These are phyloP conservation scores for Trichoplax adhaerens DNA, from an alignment of 37 sponge, comb jelly and placozoan genomes.

Conservation along the genomic window DNA sequence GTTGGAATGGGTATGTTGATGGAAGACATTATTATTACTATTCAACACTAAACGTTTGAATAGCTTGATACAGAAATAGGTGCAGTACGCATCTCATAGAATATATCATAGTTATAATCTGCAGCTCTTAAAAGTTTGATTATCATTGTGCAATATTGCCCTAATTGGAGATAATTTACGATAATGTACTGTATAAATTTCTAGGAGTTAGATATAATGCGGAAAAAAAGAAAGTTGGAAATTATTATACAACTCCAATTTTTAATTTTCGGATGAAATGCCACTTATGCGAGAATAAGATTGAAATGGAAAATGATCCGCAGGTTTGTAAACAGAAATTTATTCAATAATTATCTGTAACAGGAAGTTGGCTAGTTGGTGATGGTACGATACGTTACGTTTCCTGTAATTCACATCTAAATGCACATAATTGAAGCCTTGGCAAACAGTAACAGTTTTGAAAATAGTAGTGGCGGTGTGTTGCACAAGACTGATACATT, in stretches of 20 bases:
- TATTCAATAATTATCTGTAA: neutral
- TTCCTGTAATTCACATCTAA: too few relatives aligned
- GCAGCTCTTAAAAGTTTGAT: neutral
- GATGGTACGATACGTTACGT: too few relatives aligned
- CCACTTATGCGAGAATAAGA: constrained; percentile 87
- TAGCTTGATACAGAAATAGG: too few relatives aligned
- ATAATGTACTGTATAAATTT: neutral
- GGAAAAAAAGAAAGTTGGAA: constrained; percentile 77
- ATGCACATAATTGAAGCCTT: too few relatives aligned
- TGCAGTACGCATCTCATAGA: neutral
- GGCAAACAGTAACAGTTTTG: too few relatives aligned
- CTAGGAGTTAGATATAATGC: constrained; percentile 94
- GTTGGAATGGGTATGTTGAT: constrained; percentile 61
- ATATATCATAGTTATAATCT: neutral
- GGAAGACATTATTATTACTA: neutral
- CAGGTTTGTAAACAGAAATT: constrained; percentile 16
- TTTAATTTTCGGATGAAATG: constrained; percentile 99
- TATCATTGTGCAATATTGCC: neutral
- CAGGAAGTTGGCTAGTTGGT: neutral
- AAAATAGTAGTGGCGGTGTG: too few relatives aligned
- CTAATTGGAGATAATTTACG: neutral
- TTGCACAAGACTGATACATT: too few relatives aligned
- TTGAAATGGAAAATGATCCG: constrained; percentile 96
- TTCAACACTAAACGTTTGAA: neutral
- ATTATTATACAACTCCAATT: constrained; percentile 91